A percentile compares a stretch with the other conserved stretches of the same genome.
These are phyloP conservation scores for Drosophila pectinifera DNA, from an alignment of 1,140 invertebrate species.

Conservation along the genomic window DNA sequence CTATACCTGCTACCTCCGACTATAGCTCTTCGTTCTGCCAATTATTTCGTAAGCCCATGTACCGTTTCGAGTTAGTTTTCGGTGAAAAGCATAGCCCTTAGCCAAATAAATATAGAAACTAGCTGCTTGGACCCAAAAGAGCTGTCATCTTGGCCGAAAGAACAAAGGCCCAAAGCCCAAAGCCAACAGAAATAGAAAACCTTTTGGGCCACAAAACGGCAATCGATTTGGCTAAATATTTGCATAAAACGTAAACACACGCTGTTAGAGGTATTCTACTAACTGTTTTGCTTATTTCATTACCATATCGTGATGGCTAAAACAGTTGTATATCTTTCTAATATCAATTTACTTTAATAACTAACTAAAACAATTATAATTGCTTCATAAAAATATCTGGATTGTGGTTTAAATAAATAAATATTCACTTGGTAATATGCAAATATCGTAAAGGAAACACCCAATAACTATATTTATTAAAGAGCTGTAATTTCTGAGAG, in stretches of 20 bases:
- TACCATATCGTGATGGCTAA: no score
- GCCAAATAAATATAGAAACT: slow-evolving; percentile 39
- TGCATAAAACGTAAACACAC: slow-evolving; percentile 38
- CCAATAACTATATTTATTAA: neutral
- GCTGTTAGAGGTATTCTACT: neutral
- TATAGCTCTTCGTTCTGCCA: slow-evolving; percentile 13
- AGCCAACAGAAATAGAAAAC: slow-evolving; percentile 23
- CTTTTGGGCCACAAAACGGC: slow-evolving; percentile 59
- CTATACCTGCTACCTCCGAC: no score
- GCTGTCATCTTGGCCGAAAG: slow-evolving; percentile 38
- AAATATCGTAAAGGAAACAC: neutral
- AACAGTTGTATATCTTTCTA: neutral
- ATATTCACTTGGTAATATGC: no score
- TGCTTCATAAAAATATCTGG: no score
- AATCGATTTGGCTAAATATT: slow-evolving; percentile 45
- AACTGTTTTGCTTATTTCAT: no score
- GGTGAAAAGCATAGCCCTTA: slow-evolving; percentile 28
- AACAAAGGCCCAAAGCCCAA: slow-evolving; percentile 22
- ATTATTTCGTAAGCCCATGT: slow-evolving; percentile 32
- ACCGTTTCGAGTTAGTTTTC: slow-evolving; percentile 19
- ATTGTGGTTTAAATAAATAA: no score
- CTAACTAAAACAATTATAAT: neutral
- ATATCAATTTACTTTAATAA: neutral
- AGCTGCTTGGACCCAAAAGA: slow-evolving; percentile 10
- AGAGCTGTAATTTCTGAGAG: neutral